Base-by-base conservation (phyloP, 2,888 invertebrate genomes). In the Hemithea aestivaria region DNA sequence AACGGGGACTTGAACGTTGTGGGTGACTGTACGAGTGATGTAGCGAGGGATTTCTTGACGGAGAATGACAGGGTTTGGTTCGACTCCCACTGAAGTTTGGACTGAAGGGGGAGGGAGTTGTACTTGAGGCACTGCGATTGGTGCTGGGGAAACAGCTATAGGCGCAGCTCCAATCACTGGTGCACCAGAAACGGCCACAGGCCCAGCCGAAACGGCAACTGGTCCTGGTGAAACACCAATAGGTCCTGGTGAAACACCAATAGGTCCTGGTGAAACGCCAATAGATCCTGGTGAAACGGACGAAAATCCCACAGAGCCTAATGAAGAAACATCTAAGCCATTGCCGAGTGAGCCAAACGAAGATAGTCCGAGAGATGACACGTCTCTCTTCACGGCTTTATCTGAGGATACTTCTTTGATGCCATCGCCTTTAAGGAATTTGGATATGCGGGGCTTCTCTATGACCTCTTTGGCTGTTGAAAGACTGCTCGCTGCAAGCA, bases 1-100 rank as follows among this genome's bases (percentile, higher is more conserved):
- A 1, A 88, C 74, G 1, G 84, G 80, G 1, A 83, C 75, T 59
- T 83, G 84, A 0, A 85, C 75, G 42, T 84, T 67, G 21, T 78
- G 69, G 0, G 87, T 87, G 36, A 87, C 78, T 0, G 87, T 87
- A 37, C 85, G 73, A 1, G 84, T 84, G 36, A 87, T 80, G 46
- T 61, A 84, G 29, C 83, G 71, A 1, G 85, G 84, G 1, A 85
- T 73, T 60, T 87, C 87, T 53, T 85, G 84, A 2, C 85, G 67
- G 2, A 85, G 57, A 16, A 85, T 75, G 7, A 85, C 83, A 3
- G 85, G 87, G 51, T 85, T 85, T 0, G 85, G 85, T 46, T 76
- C 73, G 1, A 85, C 55, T 9, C 77, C 62, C 5, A 83, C 76
- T 6, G 84, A 75, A 4, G 81, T 80, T 49, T 80, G 80, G 6